Evolutionary conservation across 1,140 invertebrate species (phyloP), one percentile per base, ranked within the genome.

Genomic region (Olivierus martensii): DNA sequence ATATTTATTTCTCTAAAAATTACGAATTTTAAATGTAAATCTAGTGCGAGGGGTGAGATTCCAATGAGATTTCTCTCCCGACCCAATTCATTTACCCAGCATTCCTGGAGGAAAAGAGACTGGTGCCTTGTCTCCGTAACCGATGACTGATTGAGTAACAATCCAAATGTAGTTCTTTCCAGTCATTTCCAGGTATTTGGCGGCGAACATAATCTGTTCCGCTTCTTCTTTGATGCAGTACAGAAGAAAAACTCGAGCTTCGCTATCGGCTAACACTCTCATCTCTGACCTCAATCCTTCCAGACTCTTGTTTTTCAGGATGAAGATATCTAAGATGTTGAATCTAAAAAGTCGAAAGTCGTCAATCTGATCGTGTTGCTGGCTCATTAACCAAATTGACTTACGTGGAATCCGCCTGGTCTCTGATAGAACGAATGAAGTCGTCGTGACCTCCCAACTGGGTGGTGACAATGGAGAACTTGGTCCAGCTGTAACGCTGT

Each of bases 81-180:
- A n/a, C 28, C 4, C 35, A 49, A 52, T 55, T 56, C 35, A 75
- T 78, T 78, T 68, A 89, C 91, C 91, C 10, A 96, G 71, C 82
- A 94, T 90, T 22, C 91, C 91, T 15, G 91, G 79, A 0, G 89
- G 89, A 67, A 93, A 94, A 61, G 87, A 81, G 55, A 79, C 76
- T 1, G 83, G 79, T 15, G 82, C 80, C 61, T 83, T 58, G 3
- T 37, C 45, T 34, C 63, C 62, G 15, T 59, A 60, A 78, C 67
- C 88, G 38, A 95, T 86, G 45, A 92, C 88, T 62, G 86, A 88
- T 67, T 94, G 87, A n/a, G 88, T 93, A 0, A 93, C 87, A 44
- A 97, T 87, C 92, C 92, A 96, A 7, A 95, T 87, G 67, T 93
- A 95, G 66, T 94, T 92, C 66, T 90, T 84, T 4, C 87, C 88